Conservation (phyloP, 2,113 vertebrate genomes). For the Cairina moschata region DNA sequence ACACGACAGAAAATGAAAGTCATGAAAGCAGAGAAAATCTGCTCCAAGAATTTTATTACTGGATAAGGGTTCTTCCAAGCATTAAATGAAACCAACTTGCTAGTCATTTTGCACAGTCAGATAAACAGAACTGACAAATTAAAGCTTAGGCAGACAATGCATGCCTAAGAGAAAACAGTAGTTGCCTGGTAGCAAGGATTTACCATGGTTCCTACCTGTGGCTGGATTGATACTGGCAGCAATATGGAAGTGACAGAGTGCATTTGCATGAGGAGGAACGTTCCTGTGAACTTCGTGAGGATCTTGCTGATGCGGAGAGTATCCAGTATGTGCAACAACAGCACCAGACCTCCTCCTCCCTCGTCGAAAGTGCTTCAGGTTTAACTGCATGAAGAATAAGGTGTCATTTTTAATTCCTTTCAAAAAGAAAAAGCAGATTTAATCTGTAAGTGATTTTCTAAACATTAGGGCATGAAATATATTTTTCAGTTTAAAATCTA, state of each 20-base stretch:
- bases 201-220: slow-evolving; percentile 78
- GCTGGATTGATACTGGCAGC: slow-evolving; percentile 98
- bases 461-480: neutral
- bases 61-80: neutral
- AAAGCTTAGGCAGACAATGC: neutral
- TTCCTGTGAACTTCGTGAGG: slow-evolving; percentile 84
- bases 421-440: slow-evolving; percentile 7
- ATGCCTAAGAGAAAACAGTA: neutral
- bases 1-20: neutral
- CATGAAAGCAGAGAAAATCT: neutral
- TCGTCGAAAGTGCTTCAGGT: slow-evolving; percentile 82
- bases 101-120: neutral
- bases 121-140: neutral
- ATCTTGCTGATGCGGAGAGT: slow-evolving; percentile 86
- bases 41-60: neutral
- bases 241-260: slow-evolving; percentile 98
- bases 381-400: slow-evolving; percentile 76
- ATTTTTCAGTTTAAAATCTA: neutral
- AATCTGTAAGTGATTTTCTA: neutral
- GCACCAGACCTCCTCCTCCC: slow-evolving; percentile 80
- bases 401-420: slow-evolving; percentile 18
- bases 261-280: slow-evolving; percentile 84
- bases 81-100: neutral
- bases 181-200: neutral
- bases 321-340: slow-evolving; percentile 84